Evolutionary conservation across 2,888 invertebrate genomes (phyloP).

Genomic region (Stenodema calcarata): DNA sequence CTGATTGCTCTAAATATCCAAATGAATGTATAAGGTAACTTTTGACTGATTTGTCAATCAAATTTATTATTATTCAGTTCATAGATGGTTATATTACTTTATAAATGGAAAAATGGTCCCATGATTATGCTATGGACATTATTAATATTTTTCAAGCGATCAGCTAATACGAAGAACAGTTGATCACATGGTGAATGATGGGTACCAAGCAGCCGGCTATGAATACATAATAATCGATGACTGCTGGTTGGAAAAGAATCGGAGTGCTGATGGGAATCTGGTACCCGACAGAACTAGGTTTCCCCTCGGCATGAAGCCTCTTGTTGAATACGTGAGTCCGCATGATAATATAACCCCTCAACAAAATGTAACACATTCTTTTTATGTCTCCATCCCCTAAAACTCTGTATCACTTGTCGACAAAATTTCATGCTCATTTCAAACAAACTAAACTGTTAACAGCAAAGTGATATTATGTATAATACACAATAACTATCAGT

Average conservation of each 20-base stretch:
- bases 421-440: no score
- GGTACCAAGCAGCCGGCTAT: constrained; percentile 75
- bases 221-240: constrained; percentile 77
- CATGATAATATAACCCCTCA: no score
- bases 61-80: no score
- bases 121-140: background rate
- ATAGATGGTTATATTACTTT: no score
- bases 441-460: no score
- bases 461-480: no score
- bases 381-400: no score
- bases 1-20: constrained; percentile 61
- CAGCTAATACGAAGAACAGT: constrained; percentile 68
- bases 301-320: constrained; percentile 73
- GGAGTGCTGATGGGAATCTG: constrained; percentile 69
- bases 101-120: no score
- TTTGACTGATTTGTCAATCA: background rate
- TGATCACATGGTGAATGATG: constrained; percentile 70
- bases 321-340: constrained; percentile 75
- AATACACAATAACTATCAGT: no score
- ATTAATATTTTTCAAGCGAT: constrained; percentile 65
- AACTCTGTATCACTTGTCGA: no score
- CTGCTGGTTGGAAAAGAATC: constrained; percentile 74
- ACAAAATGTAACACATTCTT: no score
- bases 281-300: constrained; percentile 73
- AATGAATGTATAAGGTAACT: constrained; percentile 59